Conservation (phyloP, 2,113 vertebrate species). For the Siphamia tubifer region DNA sequence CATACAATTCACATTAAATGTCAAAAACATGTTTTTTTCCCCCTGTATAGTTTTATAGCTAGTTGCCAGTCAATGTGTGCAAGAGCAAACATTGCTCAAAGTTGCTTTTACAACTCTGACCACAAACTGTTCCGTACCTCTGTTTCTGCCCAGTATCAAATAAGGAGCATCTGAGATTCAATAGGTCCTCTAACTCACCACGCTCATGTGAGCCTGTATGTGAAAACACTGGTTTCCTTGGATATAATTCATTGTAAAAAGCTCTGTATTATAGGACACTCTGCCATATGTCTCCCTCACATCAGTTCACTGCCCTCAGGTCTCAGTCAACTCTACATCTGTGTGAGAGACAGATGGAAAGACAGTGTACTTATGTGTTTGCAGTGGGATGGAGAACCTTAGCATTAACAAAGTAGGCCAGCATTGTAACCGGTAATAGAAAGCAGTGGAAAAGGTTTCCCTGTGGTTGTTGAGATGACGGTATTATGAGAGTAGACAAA, state of each 20-base stretch:
- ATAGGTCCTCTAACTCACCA: background rate
- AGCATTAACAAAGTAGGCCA: conserved; percentile 15
- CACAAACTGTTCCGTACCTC: background rate
- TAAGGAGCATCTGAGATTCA: background rate
- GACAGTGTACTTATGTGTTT: conserved; percentile 7
- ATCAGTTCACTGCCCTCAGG: conserved; percentile 29
- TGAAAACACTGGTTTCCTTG: conserved; percentile 11
- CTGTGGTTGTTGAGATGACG: background rate
- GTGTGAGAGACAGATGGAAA: background rate
- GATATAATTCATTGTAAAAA: conserved; percentile 28
- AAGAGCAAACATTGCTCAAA: too few species aligned
- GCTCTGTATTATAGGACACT: conserved; percentile 52
- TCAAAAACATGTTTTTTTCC: too few species aligned
- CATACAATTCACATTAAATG: too few species aligned
- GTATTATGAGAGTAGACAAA: background rate
- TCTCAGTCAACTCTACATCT: conserved; percentile 21
- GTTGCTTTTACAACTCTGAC: background rate
- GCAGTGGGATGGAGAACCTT: background rate
- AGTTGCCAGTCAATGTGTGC: too few species aligned
- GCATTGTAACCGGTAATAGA: conserved; percentile 27
- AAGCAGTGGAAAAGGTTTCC: background rate
- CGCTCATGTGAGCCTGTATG: background rate
- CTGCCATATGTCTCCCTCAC: conserved; percentile 50
- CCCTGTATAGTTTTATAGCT: too few species aligned
- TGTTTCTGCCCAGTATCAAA: background rate